Conservation (phyloP, 2,113 vertebrate species). For the Colinus virginianus region DNA sequence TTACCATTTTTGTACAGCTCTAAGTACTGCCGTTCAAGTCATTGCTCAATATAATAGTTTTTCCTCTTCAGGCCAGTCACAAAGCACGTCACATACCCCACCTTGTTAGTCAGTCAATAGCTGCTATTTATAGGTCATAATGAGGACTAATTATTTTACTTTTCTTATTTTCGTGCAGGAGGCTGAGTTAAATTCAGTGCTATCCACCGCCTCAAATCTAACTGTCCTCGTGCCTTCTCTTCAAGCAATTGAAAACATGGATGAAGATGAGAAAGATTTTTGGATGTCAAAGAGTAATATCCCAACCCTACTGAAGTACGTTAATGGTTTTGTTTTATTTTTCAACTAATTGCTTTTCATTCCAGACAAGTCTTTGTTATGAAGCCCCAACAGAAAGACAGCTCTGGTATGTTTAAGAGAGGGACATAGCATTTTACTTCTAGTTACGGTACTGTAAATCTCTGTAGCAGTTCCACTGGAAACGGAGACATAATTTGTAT, state of each 20-base stretch:
- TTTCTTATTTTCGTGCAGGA: constrained; percentile 73
- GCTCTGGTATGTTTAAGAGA: neutral
- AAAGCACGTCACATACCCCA: constrained; percentile 8
- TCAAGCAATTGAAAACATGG: constrained; percentile 82
- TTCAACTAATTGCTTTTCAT: neutral
- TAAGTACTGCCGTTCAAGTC: neutral
- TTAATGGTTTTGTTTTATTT: neutral
- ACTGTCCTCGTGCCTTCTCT: constrained; percentile 89
- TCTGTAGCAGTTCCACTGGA: neutral
- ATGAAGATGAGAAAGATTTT: constrained; percentile 82
- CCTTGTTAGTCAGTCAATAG: neutral
- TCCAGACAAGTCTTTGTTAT: neutral
- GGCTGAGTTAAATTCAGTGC: constrained; percentile 72
- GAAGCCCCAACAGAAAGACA: neutral
- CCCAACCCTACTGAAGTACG: constrained; percentile 85
- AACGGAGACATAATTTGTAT: neutral
- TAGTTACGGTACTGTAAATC: neutral
- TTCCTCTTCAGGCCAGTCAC: neutral
- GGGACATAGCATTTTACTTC: neutral
- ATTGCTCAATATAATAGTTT: constrained; percentile 17
- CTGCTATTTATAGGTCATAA: neutral
- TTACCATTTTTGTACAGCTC: neutral
- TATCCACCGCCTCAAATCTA: constrained; percentile 81
- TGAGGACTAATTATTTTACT: neutral
- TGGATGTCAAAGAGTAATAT: constrained; percentile 86